Base-by-base conservation (phyloP, 2,888 invertebrate genomes). In the Chrysolina haemoptera region DNA sequence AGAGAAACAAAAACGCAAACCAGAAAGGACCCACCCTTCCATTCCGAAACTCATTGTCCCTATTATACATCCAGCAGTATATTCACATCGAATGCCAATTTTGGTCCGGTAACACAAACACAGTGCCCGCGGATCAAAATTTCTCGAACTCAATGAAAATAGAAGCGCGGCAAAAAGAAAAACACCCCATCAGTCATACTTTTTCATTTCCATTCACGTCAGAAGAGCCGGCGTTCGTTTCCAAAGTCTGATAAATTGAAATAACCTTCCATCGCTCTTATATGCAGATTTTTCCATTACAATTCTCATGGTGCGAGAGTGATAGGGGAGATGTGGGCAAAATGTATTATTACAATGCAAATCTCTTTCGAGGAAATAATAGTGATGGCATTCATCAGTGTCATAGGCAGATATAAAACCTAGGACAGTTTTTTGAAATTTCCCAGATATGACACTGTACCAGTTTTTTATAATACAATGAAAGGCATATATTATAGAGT, bases 221-320 rank as follows among this genome's bases (percentile, higher is more conserved):
- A 70, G 74, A 71, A 18, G 59, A 65, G 40, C 18, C 18, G 48
- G 68, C 68, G 68, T 74, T 75, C 74, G 68, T 73, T 74, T 77
- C 67, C 70, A 63, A 73, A 73, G 65, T 64, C 76, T 77, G 76
- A 77, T 77, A 73, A 75, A 77, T 77, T 71, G 76, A 73, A 77
- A 77, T 75, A 77, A 71, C 74, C 76, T 68, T 70, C 53, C 74
- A 50, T 73, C 73, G 74, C 72, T 68, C 71, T 74, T 74, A 71
- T 73, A 77, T 75, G 74, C 71, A 77, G 73, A 77, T 77, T 77
- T 75, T 73, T 73, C 76, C 73, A 67, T 73, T 71, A 74, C 66
- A 64, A 68, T 74, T 48, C 69, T 62, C 64, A 64, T 74, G 73
- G 59, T 6, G 35, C 12, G 22, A 35, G n/a, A 16, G 9, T n/a